phyloP scores from a whole-genome alignment of 2,888 invertebrate genomes.

The Ophion ventricosus region DNA sequence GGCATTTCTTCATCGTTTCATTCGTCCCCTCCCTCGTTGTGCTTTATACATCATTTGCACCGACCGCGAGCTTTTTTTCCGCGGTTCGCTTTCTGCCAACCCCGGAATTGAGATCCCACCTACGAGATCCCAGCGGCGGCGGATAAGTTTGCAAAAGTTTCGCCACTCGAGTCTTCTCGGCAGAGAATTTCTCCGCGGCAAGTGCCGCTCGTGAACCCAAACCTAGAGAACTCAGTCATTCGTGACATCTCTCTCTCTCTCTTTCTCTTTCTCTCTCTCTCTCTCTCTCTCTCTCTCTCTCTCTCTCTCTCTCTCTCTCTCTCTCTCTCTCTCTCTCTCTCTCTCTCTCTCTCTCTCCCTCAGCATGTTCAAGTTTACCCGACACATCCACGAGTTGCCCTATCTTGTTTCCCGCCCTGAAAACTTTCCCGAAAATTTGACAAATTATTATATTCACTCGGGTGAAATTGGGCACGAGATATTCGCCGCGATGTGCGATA shows the following conservation, averaged over 20 bases:
- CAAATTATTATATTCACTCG: slow-evolving; percentile 33
- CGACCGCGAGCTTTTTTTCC: slow-evolving; percentile 50
- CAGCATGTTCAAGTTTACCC: slow-evolving; percentile 51
- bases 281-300: not conserved
- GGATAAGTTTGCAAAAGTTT: slow-evolving; percentile 64
- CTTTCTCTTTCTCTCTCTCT: not conserved
- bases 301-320: not conserved
- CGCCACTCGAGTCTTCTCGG: slow-evolving; percentile 41
- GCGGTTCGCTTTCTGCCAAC: slow-evolving; percentile 63
- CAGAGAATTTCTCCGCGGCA: slow-evolving; percentile 45
- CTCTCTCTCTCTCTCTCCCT: not conserved
- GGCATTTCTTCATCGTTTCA: slow-evolving; percentile 34
- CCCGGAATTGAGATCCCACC: slow-evolving; percentile 65
- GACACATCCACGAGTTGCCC: slow-evolving; percentile 44
- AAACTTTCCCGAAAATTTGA: slow-evolving; percentile 29
- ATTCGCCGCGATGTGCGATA: not conserved
- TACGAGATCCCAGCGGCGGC: slow-evolving; percentile 50
- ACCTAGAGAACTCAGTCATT: slow-evolving; percentile 50
- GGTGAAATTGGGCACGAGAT: slow-evolving; percentile 1
- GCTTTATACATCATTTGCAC: slow-evolving; percentile 54
- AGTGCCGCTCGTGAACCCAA: slow-evolving; percentile 47
- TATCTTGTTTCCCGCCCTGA: slow-evolving; percentile 36
- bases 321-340: not conserved
- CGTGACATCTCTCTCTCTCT: slow-evolving; percentile 18
- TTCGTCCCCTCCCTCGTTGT: slow-evolving; percentile 30